These are phyloP conservation scores for Zosterops japonicus DNA, from an alignment of 2,113 vertebrate genomes.

Conservation along the genomic window DNA sequence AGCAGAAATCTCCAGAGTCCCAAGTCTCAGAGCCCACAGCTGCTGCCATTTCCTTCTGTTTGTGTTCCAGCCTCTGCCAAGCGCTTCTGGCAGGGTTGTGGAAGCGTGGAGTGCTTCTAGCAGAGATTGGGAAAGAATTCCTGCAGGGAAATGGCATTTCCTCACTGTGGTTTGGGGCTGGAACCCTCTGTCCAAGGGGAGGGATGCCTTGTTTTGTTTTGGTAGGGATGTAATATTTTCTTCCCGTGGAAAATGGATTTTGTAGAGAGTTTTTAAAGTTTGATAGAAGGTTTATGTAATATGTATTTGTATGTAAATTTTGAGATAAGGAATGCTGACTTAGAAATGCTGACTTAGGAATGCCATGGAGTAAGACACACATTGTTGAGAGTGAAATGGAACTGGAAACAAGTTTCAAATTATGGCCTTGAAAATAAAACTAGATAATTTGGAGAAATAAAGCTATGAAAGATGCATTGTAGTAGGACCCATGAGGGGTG, in stretches of 20 bases:
- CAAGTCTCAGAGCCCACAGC: neutral
- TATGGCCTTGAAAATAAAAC: no score
- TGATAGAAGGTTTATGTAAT: no score
- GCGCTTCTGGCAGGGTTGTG: neutral
- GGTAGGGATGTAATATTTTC: neutral
- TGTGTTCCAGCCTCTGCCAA: constrained; percentile 20
- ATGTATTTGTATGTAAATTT: no score
- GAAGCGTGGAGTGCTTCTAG: neutral
- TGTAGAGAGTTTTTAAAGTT: no score
- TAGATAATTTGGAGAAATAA: no score
- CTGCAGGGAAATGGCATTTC: neutral
- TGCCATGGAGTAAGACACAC: no score
- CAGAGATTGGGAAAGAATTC: constrained; percentile 16
- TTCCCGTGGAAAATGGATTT: neutral
- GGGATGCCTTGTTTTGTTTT: neutral
- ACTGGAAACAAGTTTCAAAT: no score
- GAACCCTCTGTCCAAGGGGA: neutral
- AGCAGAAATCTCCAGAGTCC: neutral
- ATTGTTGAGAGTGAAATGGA: no score
- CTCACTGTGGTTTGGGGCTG: constrained; percentile 1
- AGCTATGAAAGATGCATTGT: no score
- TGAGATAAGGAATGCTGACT: no score
- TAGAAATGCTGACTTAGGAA: no score
- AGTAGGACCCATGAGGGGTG: no score
- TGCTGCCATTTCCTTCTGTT: neutral